Evolutionary conservation across 37 sponge, comb jelly and placozoan species (phyloP), one percentile per base, ranked within the genome.

Genomic region (Hormiphora californensis): DNA sequence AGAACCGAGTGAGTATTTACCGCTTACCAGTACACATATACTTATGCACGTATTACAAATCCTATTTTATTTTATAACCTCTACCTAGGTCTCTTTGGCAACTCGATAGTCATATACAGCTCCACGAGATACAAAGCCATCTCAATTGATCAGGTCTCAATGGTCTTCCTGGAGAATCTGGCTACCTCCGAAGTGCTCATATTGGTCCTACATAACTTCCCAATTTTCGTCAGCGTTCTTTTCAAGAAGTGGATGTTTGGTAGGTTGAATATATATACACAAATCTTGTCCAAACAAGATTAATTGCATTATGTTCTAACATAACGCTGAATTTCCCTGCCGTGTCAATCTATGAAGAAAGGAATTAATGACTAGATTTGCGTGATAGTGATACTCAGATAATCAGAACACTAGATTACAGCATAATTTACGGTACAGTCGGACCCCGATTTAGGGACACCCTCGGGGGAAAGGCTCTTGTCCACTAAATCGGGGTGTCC

Each of bases 51-150:
- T n/a, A n/a, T n/a, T n/a, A n/a, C n/a, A n/a, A n/a, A n/a, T n/a
- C n/a, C n/a, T n/a, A n/a, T n/a, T n/a, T n/a, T n/a, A n/a, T n/a
- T n/a, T n/a, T n/a, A n/a, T n/a, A n/a, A n/a, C n/a, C n/a, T n/a
- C n/a, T n/a, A n/a, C n/a, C n/a, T n/a, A n/a, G 81, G 81, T 7
- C 21, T 73, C 4, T 0, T 73, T 22, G 81, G 81, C 5, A 73
- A 73, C 23, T 27, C 81, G 1, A 33, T 73, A 2, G 81, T 73
- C 43, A 25, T 73, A 22, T 73, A 73, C 81, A 36, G 81, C 23
- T 73, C 81, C 5, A 73, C 19, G 22, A 73, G 43, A 17, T 73
- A 73, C 44, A 21, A 73, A 73, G 81, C 81, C 23, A 73, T 73
- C 46, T 43, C 40, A 4, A 73, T 73, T 73, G 81, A 73, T 73